Percentiles rank a stretch among this genome's conserved stretches.
Evolutionary conservation across 2,113 vertebrate genomes (phyloP).

Genomic region (Todiramphus chloris): DNA sequence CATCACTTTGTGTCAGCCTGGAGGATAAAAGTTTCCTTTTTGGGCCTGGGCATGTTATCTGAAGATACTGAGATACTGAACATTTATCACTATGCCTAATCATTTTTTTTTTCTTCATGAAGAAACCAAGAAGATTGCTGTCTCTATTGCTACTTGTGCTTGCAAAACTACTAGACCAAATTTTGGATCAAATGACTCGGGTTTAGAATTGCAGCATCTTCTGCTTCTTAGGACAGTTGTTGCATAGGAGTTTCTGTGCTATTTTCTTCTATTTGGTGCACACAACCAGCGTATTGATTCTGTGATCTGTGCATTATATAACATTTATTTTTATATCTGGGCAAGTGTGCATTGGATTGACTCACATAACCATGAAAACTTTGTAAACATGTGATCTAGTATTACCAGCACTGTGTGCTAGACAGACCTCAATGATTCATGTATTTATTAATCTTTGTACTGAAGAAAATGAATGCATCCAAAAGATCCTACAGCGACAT

Average conservation of each 20-base stretch:
- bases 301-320: neutral
- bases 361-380: neutral
- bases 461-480: neutral
- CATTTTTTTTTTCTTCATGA: neutral
- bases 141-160: neutral
- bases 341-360: neutral
- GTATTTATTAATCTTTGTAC: neutral
- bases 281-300: neutral
- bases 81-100: neutral
- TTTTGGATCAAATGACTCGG: neutral
- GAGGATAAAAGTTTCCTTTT: neutral
- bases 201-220: neutral
- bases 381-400: neutral
- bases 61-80: neutral
- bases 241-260: neutral
- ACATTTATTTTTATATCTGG: slow-evolving; percentile 15
- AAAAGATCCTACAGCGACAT: neutral
- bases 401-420: neutral
- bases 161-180: neutral
- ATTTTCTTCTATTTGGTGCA: neutral
- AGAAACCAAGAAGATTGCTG: neutral
- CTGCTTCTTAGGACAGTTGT: neutral
- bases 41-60: neutral
- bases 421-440: neutral
- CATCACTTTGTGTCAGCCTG: neutral